phyloP scores from a whole-genome alignment of 37 sponge, comb jelly and placozoan species.

The Bolinopsis microptera region DNA sequence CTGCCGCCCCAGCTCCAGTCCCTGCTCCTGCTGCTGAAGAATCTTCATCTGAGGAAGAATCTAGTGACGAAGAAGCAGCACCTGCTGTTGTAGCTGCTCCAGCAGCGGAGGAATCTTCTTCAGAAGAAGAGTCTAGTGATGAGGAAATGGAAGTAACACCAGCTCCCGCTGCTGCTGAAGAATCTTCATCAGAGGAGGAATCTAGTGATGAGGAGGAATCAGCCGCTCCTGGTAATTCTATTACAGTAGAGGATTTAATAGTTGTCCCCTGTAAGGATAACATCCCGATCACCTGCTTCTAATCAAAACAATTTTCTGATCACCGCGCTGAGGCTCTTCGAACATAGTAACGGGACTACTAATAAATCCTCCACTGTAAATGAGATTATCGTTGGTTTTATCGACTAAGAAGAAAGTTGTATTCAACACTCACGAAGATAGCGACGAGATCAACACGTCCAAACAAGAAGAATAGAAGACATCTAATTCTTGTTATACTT shows the following conservation, averaged over 20 bases:
- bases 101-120: background rate
- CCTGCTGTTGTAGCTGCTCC: conserved; percentile 31
- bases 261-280: too few relatives aligned
- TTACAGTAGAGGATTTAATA: background rate
- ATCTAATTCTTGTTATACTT: too few relatives aligned
- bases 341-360: too few relatives aligned
- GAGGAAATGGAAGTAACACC: conserved; percentile 13
- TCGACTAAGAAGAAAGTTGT: too few relatives aligned
- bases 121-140: conserved; percentile 37
- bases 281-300: too few relatives aligned
- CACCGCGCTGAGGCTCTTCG: too few relatives aligned
- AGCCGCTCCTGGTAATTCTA: background rate
- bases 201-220: conserved; percentile 56
- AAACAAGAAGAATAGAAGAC: too few relatives aligned
- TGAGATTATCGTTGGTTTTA: too few relatives aligned
- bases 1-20: background rate
- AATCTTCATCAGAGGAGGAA: conserved; percentile 36
- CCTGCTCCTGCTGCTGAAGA: conserved; percentile 45
- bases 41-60: conserved; percentile 36
- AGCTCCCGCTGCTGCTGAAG: background rate
- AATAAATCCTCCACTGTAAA: too few relatives aligned
- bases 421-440: too few relatives aligned
- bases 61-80: conserved; percentile 60
- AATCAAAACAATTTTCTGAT: too few relatives aligned
- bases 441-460: too few relatives aligned